Evolutionary conservation across 2,113 vertebrate genomes (phyloP).

Genomic region (Erpornis zantholeuca): DNA sequence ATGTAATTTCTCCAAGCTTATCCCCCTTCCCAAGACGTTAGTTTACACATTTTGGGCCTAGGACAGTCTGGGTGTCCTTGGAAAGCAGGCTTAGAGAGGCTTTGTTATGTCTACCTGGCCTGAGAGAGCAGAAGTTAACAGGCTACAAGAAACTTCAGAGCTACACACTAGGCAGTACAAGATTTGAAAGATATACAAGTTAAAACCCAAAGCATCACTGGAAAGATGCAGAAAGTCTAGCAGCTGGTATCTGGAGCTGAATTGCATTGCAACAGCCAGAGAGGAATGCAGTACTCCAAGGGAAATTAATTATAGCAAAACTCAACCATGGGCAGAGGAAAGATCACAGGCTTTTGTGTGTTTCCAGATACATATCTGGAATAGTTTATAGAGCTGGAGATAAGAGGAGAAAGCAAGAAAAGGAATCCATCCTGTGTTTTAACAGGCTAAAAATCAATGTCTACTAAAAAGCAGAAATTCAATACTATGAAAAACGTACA

Average conservation of each 20-base stretch:
- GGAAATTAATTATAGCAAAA: neutral
- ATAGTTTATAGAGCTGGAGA: neutral
- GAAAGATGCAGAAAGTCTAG: neutral
- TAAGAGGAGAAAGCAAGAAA: neutral
- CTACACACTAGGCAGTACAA: too few relatives aligned
- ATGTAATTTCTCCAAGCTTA: too few relatives aligned
- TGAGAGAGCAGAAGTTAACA: too few relatives aligned
- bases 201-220: neutral
- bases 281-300: neutral
- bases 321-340: neutral
- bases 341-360: neutral
- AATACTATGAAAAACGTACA: neutral
- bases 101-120: too few relatives aligned
- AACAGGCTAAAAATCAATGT: neutral
- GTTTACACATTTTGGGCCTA: too few relatives aligned
- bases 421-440: neutral
- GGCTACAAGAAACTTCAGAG: too few relatives aligned
- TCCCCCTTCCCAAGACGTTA: too few relatives aligned
- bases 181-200: too few relatives aligned
- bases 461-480: neutral
- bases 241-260: neutral
- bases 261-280: neutral
- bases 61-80: too few relatives aligned
- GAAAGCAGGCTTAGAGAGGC: too few relatives aligned
- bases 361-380: neutral